Base-by-base conservation (phyloP, 2,113 vertebrate genomes). In the Candoia aspera region DNA sequence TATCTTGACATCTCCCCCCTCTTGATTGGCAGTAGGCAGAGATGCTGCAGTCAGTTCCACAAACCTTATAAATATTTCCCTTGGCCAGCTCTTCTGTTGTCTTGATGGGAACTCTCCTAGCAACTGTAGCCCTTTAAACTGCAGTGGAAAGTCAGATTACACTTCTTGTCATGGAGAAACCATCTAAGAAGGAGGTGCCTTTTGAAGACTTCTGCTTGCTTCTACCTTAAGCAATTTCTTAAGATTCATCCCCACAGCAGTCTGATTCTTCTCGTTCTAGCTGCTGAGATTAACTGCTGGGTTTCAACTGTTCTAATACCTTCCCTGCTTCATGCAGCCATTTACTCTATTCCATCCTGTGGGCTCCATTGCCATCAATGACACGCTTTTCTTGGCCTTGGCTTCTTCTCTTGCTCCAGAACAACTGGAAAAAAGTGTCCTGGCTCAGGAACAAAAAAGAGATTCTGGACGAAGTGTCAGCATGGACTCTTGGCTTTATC, bases 101-200 rank as follows among this genome's bases (percentile, higher is more conserved):
- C 29, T 57, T 83, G 29, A 60, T 46, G 19, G 84, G 84, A 73
- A 79, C 13, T 84, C 0, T 62, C 24, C 17, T 0, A 0, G 33
- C 23, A 0, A 6, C n/a, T 92, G 29, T 79, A 54, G 49, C 19
- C 88, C 84, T n/a, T 57, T 55, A 54, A 88, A 23, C 46, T 6
- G 0, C 26, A n/a, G 0, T 0, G 42, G 60, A 26, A 91, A 91
- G 86, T 0, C 13, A 49, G 54, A 88, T 89, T n/a, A 62, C 9
- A 73, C 49, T 64, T 79, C 19, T 19, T 21, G 0, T 64, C 0
- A 0, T 1, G 0, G 0, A 26, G 58, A 21, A 92, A 79, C 12
- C 0, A 0, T 68, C 23, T 8, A 53, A 84, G 46, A 3, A 90
- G 54, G 26, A 23, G 37, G 68, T 23, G 21, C 29, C 10, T 57